phyloP scores from a whole-genome alignment of 53 echinoderm and acorn worm genomes.

The Astropecten irregularis region DNA sequence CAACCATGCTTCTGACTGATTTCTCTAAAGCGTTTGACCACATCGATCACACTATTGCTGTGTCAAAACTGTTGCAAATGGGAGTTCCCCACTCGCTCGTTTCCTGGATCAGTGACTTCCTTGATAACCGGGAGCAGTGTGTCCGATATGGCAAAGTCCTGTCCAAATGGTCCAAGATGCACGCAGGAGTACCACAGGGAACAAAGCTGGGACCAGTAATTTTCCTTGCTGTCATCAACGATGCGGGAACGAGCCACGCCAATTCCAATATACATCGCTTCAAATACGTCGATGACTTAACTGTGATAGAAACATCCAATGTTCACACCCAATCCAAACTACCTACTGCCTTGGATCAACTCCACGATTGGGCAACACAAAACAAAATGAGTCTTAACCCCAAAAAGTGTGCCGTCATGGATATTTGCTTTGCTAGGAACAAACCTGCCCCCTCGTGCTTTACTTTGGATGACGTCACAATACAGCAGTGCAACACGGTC shows the following conservation, averaged over 20 bases:
- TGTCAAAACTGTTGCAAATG: slow-evolving; percentile 28
- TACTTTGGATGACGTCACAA: neutral
- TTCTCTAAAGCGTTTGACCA: slow-evolving; percentile 67
- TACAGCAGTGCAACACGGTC: neutral
- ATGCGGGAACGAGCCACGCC: neutral
- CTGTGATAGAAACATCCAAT: neutral
- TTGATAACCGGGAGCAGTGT: neutral
- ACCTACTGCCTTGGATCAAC: neutral
- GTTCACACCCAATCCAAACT: neutral
- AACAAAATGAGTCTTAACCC: neutral
- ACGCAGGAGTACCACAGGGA: slow-evolving; percentile 51
- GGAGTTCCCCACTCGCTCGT: slow-evolving; percentile 1
- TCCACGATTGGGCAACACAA: neutral
- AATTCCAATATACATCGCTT: neutral
- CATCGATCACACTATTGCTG: slow-evolving; percentile 48
- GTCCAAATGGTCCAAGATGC: neutral
- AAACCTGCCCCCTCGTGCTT: neutral
- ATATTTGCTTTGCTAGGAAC: slow-evolving; percentile 32
- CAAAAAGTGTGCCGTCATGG: slow-evolving; percentile 21
- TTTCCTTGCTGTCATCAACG: slow-evolving; percentile 7
- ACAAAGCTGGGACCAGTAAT: slow-evolving; percentile 30
- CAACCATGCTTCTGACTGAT: slow-evolving; percentile 48
- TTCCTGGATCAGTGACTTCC: slow-evolving; percentile 42
- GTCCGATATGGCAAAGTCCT: slow-evolving; percentile 7
- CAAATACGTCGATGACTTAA: slow-evolving; percentile 5